phyloP scores from a whole-genome alignment of 64 coral and sea anemone genomes.

The Actinia equina region DNA sequence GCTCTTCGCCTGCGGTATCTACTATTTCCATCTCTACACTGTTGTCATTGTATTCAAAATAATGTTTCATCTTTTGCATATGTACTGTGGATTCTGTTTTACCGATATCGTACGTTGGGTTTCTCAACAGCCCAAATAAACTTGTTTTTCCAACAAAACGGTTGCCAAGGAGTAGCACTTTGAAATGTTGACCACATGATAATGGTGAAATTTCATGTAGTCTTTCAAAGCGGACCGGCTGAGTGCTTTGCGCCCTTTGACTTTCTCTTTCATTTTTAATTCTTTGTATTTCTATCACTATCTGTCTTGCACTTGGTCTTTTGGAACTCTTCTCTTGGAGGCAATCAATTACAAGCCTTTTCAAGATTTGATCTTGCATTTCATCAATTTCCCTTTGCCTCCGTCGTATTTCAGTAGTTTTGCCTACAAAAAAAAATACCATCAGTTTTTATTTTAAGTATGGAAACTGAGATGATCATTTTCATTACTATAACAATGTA shows the following conservation, averaged over 20 bases:
- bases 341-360: conserved; percentile 1
- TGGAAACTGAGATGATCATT: too few species aligned
- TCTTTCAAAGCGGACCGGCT: neutral
- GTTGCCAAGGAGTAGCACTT: conserved; percentile 9
- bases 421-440: too few species aligned
- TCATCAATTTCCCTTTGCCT: conserved; percentile 4
- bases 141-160: conserved; percentile 7
- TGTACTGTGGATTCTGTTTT: too few species aligned
- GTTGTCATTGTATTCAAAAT: neutral
- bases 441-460: too few species aligned
- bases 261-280: neutral
- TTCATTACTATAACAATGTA: too few species aligned
- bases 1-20: conserved; percentile 24
- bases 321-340: conserved; percentile 2
- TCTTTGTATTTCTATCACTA: neutral
- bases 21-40: neutral
- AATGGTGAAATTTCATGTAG: neutral
- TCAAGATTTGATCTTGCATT: conserved; percentile 1
- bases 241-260: neutral
- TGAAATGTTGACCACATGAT: neutral
- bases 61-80: too few species aligned
- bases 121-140: neutral
- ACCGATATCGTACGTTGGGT: neutral
- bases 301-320: conserved; percentile 11
- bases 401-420: neutral